Evolutionary conservation across 64 coral and sea anemone genomes (phyloP).

Genomic region (Porites lutea): DNA sequence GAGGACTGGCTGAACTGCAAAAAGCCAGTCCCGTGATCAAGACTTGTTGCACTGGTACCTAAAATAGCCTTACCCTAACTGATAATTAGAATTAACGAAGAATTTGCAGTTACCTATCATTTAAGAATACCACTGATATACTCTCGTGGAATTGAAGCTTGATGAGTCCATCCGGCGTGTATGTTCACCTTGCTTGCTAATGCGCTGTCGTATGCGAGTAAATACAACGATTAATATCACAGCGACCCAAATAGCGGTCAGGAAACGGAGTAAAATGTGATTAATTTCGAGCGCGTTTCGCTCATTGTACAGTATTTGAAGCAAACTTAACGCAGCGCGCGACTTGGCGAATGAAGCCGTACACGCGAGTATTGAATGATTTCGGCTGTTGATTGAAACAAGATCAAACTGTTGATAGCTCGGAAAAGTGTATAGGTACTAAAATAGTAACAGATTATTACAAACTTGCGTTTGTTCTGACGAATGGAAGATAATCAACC

Average conservation of each 20-base stretch:
- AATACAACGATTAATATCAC: neutral
- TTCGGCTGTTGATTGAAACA: conserved; percentile 33
- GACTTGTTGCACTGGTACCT: neutral
- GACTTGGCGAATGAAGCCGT: neutral
- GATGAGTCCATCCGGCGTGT: neutral
- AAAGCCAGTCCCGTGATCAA: too few species aligned
- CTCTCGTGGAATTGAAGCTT: neutral
- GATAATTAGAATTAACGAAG: conserved; percentile 1
- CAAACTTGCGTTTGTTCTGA: conserved; percentile 17
- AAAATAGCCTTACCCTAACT: conserved; percentile 4
- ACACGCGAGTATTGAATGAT: neutral
- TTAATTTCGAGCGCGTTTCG: neutral
- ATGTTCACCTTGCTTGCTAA: neutral
- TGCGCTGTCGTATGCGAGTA: neutral
- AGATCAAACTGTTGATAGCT: conserved; percentile 49
- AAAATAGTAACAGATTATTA: conserved; percentile 38
- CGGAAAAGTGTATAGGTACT: neutral
- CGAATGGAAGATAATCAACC: conserved; percentile 1
- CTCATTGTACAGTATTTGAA: too few species aligned
- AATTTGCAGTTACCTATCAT: neutral
- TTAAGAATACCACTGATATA: neutral
- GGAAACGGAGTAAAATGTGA: neutral
- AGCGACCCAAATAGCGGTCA: neutral
- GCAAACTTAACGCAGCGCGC: too few species aligned
- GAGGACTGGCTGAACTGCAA: too few species aligned